phyloP scores from a whole-genome alignment of 1,140 invertebrate genomes.

The Aphaenogaster rudis region DNA sequence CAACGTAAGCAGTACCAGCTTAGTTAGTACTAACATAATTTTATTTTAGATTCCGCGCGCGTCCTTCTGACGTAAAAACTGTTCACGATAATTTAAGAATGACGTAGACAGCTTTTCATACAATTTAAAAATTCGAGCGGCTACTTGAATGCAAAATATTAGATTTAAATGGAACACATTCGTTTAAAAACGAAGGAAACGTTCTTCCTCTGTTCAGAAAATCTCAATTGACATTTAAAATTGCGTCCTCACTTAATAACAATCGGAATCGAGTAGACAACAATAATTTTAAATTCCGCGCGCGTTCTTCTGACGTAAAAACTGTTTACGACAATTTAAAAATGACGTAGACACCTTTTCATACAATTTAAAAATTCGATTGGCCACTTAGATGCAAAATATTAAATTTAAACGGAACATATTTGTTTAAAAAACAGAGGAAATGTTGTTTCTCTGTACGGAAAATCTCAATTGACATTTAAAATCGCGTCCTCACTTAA shows the following conservation, averaged over 20 bases:
- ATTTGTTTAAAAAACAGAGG: neutral
- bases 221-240: too few species aligned
- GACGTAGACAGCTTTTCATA: neutral
- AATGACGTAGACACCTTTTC: neutral
- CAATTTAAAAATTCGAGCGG: neutral
- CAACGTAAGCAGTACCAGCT: neutral
- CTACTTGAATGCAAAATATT: neutral
- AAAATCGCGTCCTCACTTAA: too few species aligned
- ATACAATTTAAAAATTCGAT: too few species aligned
- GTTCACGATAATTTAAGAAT: slow-evolving; percentile 21
- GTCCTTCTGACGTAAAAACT: slow-evolving; percentile 13
- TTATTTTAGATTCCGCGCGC: slow-evolving; percentile 8
- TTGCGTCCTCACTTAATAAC: too few species aligned
- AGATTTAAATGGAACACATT: neutral
- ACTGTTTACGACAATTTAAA: neutral
- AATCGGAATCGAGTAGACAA: too few species aligned
- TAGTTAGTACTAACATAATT: neutral
- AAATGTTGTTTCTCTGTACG: too few species aligned
- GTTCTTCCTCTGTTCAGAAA: too few species aligned
- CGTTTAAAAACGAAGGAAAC: too few species aligned
- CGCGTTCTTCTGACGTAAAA: neutral
- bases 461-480: too few species aligned
- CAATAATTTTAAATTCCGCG: neutral
- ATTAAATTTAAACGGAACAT: too few species aligned
- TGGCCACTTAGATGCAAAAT: too few species aligned